Percentiles rank a stretch among this genome's conserved stretches.
phyloP scores from a whole-genome alignment of 2,888 invertebrate species.

The Lysandra coridon region DNA sequence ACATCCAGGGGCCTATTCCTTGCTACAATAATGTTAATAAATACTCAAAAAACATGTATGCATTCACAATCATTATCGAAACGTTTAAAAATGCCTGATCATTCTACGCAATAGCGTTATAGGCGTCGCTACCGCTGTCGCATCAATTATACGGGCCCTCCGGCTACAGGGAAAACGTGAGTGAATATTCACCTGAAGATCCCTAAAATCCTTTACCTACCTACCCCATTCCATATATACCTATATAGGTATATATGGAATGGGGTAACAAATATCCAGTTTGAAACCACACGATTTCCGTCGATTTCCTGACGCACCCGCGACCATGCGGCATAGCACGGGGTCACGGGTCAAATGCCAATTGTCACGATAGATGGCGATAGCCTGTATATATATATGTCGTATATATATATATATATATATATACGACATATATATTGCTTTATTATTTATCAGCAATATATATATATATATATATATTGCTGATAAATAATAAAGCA shows the following conservation, averaged over 20 bases:
- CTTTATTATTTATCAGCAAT: too few relatives aligned
- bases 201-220: background rate
- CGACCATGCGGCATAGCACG: background rate
- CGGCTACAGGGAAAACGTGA: background rate
- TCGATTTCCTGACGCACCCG: background rate
- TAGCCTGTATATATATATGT: too few relatives aligned
- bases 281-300: background rate
- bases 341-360: background rate
- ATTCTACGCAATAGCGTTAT: background rate
- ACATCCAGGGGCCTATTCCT: too few relatives aligned
- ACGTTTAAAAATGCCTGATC: background rate
- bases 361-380: too few relatives aligned
- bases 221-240: too few relatives aligned
- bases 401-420: too few relatives aligned
- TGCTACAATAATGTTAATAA: too few relatives aligned
- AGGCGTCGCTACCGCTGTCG: background rate
- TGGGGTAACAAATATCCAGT: too few relatives aligned
- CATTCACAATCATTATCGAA: background rate
- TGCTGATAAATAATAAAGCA: too few relatives aligned
- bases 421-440: too few relatives aligned
- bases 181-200: background rate
- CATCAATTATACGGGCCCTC: background rate
- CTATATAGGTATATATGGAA: too few relatives aligned
- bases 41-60: background rate
- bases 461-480: too few relatives aligned